phyloP scores from a whole-genome alignment of 2,888 invertebrate genomes.

The Phragmatobia fuliginosa region DNA sequence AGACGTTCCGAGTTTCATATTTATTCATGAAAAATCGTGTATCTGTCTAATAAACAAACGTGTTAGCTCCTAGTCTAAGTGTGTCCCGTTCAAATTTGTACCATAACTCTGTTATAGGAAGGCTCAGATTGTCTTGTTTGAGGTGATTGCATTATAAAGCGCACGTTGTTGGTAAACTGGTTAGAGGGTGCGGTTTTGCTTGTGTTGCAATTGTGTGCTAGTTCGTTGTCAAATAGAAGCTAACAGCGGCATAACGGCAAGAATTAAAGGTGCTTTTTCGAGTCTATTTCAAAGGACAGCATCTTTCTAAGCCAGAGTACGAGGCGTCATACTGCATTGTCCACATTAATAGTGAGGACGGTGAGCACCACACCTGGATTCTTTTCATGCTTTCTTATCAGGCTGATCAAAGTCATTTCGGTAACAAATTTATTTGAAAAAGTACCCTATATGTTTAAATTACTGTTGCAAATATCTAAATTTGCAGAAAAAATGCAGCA shows the following conservation, averaged over 20 bases:
- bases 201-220: constrained; percentile 21
- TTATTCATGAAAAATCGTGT: constrained; percentile 1
- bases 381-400: too few relatives aligned
- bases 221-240: constrained; percentile 11
- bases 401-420: too few relatives aligned
- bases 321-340: too few relatives aligned
- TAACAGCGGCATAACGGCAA: not conserved
- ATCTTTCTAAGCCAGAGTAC: too few relatives aligned
- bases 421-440: too few relatives aligned
- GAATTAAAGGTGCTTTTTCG: not conserved
- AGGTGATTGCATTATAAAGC: constrained; percentile 12
- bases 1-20: not conserved
- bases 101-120: not conserved
- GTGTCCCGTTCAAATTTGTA: not conserved
- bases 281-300: too few relatives aligned
- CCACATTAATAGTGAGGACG: too few relatives aligned
- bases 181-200: constrained; percentile 32
- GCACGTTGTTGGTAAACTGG: constrained; percentile 37
- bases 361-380: too few relatives aligned
- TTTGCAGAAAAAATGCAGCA: too few relatives aligned
- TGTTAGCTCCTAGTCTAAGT: constrained; percentile 6
- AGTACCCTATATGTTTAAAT: too few relatives aligned
- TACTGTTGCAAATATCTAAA: too few relatives aligned
- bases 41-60: not conserved
- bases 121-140: constrained; percentile 5